A percentile compares a stretch with the other conserved stretches of the same genome.
Evolutionary conservation across 2,797 vertebrate genomes (phyloP).

Genomic region (Crax fasciolata): DNA sequence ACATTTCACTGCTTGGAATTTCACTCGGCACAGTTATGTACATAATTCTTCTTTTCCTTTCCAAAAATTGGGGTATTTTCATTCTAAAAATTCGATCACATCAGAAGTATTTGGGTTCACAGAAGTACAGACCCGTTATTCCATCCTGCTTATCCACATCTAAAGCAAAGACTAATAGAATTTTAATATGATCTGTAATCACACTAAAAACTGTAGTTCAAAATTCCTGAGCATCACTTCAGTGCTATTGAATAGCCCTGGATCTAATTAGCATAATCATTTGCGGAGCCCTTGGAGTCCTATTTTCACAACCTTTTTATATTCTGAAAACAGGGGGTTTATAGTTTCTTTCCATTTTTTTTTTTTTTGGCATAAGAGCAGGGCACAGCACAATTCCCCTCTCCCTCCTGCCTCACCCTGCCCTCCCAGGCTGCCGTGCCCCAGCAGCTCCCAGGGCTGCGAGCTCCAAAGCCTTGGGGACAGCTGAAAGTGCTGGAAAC

Average conservation of each 20-base stretch:
- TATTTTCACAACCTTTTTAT: constrained; percentile 66
- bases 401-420: background rate
- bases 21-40: background rate
- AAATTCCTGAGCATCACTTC: constrained; percentile 70
- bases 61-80: background rate
- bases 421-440: background rate
- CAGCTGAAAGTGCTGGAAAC: background rate
- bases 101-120: background rate
- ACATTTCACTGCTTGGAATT: background rate
- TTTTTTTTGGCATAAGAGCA: constrained; percentile 50
- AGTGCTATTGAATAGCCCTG: constrained; percentile 50
- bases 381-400: constrained; percentile 13
- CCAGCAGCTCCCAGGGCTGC: background rate
- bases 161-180: constrained; percentile 76
- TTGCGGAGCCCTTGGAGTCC: constrained; percentile 69
- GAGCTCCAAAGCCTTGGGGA: background rate
- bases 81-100: background rate
- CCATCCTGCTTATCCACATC: background rate
- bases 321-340: constrained; percentile 72
- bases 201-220: constrained; percentile 77
- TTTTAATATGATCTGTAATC: constrained; percentile 82
- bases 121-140: background rate
- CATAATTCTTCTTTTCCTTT: background rate
- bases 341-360: constrained; percentile 44
- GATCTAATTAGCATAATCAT: constrained; percentile 75